Percentiles rank a stretch among this genome's conserved stretches.
phyloP scores from a whole-genome alignment of 2,888 invertebrate genomes.

The Slavum lentiscoides region DNA sequence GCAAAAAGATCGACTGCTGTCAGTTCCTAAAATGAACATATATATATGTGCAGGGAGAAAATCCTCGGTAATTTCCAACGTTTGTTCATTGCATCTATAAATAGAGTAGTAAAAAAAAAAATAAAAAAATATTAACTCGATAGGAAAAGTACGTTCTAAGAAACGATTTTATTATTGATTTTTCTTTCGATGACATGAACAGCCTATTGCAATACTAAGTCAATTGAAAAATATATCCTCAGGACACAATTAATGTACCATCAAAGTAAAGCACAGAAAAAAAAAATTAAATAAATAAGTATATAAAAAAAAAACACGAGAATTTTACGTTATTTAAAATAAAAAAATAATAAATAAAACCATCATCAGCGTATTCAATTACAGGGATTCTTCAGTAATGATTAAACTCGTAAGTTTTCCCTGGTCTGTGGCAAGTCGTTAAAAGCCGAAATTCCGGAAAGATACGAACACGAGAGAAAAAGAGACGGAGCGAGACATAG shows the following conservation, averaged over 20 bases:
- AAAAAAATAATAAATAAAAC: not conserved
- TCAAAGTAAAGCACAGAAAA: too few species aligned
- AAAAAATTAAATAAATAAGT: not conserved
- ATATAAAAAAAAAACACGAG: not conserved
- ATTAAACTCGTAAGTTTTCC: conserved; percentile 23
- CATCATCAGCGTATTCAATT: conserved; percentile 30
- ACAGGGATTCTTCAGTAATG: conserved; percentile 4
- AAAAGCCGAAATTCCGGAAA: conserved; percentile 41
- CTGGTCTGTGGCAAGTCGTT: conserved; percentile 16
- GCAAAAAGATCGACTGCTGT: not conserved
- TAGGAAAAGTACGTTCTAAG: conserved; percentile 6
- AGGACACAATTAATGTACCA: not conserved
- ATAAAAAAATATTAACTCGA: conserved; percentile 7
- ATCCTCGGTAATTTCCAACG: conserved; percentile 1
- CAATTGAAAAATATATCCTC: not conserved
- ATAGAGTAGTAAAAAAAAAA: conserved; percentile 20
- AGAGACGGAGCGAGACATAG: conserved; percentile 55
- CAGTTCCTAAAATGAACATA: conserved; percentile 10
- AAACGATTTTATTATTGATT: not conserved
- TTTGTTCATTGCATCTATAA: conserved; percentile 15
- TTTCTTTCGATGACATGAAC: not conserved
- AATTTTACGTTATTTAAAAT: conserved; percentile 3
- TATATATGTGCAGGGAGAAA: not conserved
- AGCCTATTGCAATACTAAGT: not conserved
- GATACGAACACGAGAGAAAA: conserved; percentile 40